Conservation (phyloP, 2,113 vertebrate genomes). For the Sphaerodactylus townsendi region DNA sequence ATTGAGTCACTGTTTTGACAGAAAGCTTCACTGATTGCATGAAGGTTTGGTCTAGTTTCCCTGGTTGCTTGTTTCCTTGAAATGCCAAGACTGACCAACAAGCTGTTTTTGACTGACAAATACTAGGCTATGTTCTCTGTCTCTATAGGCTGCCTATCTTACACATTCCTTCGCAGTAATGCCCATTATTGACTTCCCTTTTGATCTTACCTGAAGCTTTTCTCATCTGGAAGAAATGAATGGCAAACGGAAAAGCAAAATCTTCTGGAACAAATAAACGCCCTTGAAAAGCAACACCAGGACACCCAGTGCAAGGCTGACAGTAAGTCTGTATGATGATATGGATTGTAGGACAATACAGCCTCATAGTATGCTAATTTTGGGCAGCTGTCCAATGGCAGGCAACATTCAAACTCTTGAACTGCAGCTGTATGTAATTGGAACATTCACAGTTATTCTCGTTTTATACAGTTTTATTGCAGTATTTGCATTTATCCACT, state of each 20-base stretch:
- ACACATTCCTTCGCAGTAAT: too few species aligned
- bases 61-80: background rate
- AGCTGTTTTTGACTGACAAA: background rate
- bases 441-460: too few species aligned
- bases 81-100: too few species aligned
- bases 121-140: background rate
- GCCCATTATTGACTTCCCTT: background rate
- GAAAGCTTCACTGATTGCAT: background rate
- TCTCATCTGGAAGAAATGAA: slow-evolving; percentile 80
- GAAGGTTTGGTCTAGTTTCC: background rate
- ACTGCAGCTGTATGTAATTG: too few species aligned
- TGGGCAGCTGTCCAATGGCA: background rate
- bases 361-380: background rate
- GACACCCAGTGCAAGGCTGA: slow-evolving; percentile 73
- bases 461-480: too few species aligned
- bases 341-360: fast-evolving
- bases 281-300: slow-evolving; percentile 80
- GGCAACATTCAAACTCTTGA: too few species aligned
- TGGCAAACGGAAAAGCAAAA: slow-evolving; percentile 78
- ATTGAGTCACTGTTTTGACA: background rate
- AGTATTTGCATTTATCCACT: too few species aligned
- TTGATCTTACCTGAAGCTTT: slow-evolving; percentile 72
- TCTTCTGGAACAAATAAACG: slow-evolving; percentile 71
- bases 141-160: background rate
- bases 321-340: slow-evolving; percentile 71